These are phyloP conservation scores for Eidolon dupreanum DNA, from an alignment of 2,797 vertebrate species.

Conservation along the genomic window DNA sequence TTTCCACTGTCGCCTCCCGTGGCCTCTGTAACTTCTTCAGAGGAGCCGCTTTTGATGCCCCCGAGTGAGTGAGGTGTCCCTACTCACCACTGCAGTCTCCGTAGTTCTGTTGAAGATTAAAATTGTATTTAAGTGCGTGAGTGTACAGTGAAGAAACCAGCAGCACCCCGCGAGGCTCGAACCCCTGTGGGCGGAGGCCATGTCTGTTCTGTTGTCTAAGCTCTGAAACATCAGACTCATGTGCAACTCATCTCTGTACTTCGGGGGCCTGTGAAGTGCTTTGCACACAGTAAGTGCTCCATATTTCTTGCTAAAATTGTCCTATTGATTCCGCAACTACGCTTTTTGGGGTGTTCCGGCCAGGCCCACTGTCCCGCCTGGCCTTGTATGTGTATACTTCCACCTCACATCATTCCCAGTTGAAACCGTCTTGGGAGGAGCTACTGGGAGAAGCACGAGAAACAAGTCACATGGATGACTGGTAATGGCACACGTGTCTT, in stretches of 20 bases:
- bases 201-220: too few species aligned
- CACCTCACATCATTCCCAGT: background rate
- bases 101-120: too few species aligned
- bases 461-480: too few species aligned
- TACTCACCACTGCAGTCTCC: too few species aligned
- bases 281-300: background rate
- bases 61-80: too few species aligned
- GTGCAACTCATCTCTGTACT: background rate
- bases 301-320: background rate
- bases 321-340: background rate
- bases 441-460: background rate
- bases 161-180: too few species aligned
- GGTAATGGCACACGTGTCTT: accelerated
- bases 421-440: background rate
- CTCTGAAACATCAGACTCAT: background rate
- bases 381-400: background rate
- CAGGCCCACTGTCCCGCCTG: background rate
- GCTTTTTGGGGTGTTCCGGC: background rate
- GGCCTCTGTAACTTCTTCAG: background rate
- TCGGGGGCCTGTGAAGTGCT: background rate
- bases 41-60: too few species aligned
- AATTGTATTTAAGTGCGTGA: too few species aligned
- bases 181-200: too few species aligned
- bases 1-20: background rate
- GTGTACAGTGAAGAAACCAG: too few species aligned